Conservation (phyloP, 2,797 vertebrate species). For the Prunella strophiata region DNA sequence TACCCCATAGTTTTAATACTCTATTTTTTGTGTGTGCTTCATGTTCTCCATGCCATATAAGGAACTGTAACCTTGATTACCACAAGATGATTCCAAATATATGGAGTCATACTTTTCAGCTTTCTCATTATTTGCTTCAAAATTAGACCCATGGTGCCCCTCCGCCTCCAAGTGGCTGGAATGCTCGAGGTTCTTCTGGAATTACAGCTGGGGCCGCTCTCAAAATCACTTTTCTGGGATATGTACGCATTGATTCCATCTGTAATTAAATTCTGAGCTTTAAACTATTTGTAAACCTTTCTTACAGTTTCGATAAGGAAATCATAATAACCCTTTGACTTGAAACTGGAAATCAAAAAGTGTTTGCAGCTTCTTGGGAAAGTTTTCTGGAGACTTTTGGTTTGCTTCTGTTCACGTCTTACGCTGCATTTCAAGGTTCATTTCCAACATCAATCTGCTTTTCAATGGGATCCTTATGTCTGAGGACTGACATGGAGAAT, state of each 20-base stretch:
- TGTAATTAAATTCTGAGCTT: background rate
- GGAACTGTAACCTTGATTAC: constrained; percentile 65
- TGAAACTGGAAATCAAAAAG: background rate
- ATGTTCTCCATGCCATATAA: constrained; percentile 43
- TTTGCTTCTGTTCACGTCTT: background rate
- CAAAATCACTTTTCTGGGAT: constrained; percentile 19
- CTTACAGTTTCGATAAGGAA: background rate
- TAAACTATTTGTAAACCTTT: background rate
- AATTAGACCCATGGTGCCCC: constrained; percentile 64
- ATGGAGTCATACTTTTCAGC: constrained; percentile 72
- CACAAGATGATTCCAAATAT: constrained; percentile 68
- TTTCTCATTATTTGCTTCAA: constrained; percentile 74
- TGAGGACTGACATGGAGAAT: background rate
- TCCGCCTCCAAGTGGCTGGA: constrained; percentile 72
- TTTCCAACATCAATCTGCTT: background rate
- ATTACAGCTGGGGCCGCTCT: constrained; percentile 41
- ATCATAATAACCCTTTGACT: background rate
- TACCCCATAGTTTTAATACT: background rate
- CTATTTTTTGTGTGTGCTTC: constrained; percentile 15
- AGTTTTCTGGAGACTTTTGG: background rate
- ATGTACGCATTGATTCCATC: background rate
- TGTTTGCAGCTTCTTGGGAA: background rate
- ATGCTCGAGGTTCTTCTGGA: constrained; percentile 38
- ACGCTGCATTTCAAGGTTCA: background rate
- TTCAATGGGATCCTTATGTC: background rate